Evolutionary conservation across 2,797 vertebrate species (phyloP).

Genomic region (Leuciscus waleckii): DNA sequence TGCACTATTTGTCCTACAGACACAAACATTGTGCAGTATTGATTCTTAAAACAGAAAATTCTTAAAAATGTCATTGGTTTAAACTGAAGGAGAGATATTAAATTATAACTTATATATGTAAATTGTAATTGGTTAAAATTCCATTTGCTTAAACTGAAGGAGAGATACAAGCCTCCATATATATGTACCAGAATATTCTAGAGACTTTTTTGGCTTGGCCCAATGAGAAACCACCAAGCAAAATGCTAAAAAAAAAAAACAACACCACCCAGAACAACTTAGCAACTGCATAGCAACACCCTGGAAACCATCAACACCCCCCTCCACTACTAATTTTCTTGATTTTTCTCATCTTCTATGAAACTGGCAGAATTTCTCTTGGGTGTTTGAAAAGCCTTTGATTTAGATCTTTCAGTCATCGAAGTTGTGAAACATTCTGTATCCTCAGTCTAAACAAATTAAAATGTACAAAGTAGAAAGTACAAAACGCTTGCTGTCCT

Average conservation of each 20-base stretch:
- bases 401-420: not conserved
- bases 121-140: too few species aligned
- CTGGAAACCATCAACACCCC: not conserved
- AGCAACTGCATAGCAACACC: not conserved
- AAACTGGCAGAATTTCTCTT: not conserved
- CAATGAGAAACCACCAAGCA: not conserved
- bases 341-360: not conserved
- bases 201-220: not conserved
- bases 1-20: not conserved
- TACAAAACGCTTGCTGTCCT: conserved; percentile 40
- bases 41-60: not conserved
- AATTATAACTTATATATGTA: too few species aligned
- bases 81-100: too few species aligned
- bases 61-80: not conserved
- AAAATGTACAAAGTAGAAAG: conserved; percentile 5
- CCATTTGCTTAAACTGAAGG: not conserved
- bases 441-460: not conserved
- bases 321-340: not conserved
- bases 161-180: not conserved
- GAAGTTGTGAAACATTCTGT: not conserved
- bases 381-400: not conserved
- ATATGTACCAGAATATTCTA: not conserved
- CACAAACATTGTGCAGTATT: not conserved
- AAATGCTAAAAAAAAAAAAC: not conserved
- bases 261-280: not conserved